phyloP scores from a whole-genome alignment of 2,113 vertebrate genomes.

The Ptilorrhoa leucosticta region DNA sequence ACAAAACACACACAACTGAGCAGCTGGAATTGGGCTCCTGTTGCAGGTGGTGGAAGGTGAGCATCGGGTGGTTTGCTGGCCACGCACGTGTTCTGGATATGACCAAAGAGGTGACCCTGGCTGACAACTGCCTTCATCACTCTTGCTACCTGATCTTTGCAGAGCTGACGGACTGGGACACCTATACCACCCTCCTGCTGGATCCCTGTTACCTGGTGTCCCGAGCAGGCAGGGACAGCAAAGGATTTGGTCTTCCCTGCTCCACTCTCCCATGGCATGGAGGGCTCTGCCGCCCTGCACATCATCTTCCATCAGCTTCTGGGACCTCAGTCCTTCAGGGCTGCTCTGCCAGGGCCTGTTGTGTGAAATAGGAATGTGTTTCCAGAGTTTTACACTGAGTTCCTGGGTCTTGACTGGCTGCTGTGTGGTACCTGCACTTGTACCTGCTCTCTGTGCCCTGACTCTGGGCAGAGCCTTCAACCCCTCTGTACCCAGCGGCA shows the following conservation, averaged over 20 bases:
- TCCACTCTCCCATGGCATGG: rapidly evolving
- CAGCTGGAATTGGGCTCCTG: not conserved
- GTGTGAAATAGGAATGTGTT: not conserved
- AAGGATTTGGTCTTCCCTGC: not conserved
- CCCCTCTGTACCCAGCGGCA: not conserved
- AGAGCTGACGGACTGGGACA: not conserved
- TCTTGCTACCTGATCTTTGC: not conserved
- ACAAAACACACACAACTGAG: no score
- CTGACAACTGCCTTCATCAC: not conserved
- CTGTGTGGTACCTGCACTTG: not conserved
- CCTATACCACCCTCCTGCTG: rapidly evolving
- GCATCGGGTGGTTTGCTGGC: rapidly evolving
- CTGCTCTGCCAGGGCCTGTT: not conserved
- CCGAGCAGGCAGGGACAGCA: rapidly evolving
- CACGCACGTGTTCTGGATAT: rapidly evolving
- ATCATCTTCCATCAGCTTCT: not conserved
- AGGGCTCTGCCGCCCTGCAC: not conserved
- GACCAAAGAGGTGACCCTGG: not conserved
- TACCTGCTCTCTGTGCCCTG: not conserved
- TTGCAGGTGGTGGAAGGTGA: not conserved
- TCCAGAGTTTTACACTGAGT: not conserved
- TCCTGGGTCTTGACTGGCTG: not conserved
- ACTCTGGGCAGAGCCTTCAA: not conserved
- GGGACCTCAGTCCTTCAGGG: not conserved
- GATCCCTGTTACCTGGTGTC: not conserved